Base-by-base conservation (phyloP, 1,140 invertebrate species). In the Carcinoscorpius rotundicauda region DNA sequence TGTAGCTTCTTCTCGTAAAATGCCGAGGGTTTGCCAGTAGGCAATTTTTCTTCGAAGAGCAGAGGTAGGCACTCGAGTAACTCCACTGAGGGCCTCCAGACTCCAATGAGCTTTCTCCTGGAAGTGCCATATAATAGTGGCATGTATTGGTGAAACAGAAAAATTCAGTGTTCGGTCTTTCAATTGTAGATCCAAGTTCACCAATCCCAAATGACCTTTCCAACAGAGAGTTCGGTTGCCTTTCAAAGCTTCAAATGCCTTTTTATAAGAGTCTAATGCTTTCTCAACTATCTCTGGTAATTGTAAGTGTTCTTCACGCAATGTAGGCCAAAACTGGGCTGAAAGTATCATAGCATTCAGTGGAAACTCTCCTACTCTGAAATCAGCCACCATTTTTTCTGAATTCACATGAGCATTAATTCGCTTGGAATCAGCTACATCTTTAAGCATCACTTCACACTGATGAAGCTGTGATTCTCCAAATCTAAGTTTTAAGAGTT, bases 391-490 rank as follows among this genome's bases (percentile, higher is more conserved):
- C 61, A 68, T 74, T 72, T 81, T 78, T 52, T 81, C 78, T 52
- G 76, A 87, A 73, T 89, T 86, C 59, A 97, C 90, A 68, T 89
- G 84, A n/a, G 85, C 81, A 78, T 96, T 96, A 57, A 97, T 91
- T 68, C 81, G 75, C 69, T 80, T 80, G 5, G 83, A 86, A 74
- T 96, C 91, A 6, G 86, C 86, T 10, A 98, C 87, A 77, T 98
- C 96, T 76, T 97, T 97, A 50, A 99, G 77, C 97, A 99, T 99
- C 0, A 98, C 97, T 81, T 99, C 96, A 81, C 97, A 99, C 70
- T 89, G 91, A 78, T 98, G 93, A 52, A 99, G 78, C 71, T 97
- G 89, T 49, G 91, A 85, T 75, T 99, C 96, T 2, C 95, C 96
- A 82, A 99, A 99, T 65, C 89, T 78, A 66, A 96, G 80, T 80